Conservation (phyloP, 2,113 vertebrate genomes). For the Pedionomus torquatus region DNA sequence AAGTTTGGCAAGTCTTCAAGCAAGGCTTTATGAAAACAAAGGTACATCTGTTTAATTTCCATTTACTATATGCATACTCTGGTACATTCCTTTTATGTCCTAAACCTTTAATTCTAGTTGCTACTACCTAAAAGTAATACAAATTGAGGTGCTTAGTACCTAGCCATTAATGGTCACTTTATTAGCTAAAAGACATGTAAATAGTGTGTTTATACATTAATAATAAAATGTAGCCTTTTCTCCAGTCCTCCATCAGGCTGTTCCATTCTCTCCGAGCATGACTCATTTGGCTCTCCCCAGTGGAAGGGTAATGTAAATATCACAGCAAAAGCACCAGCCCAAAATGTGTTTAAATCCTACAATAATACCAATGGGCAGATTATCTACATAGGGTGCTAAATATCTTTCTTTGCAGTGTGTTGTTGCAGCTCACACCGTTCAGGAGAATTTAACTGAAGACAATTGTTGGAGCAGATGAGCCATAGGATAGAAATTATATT, state of each 20-base stretch:
- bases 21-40: slow-evolving; percentile 8
- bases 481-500: background rate
- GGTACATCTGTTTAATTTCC: slow-evolving; percentile 4
- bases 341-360: background rate
- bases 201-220: background rate
- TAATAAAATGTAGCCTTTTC: background rate
- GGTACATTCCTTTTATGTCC: background rate
- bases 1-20: slow-evolving; percentile 12
- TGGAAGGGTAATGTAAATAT: background rate
- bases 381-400: background rate
- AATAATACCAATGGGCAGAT: background rate
- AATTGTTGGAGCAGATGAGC: background rate
- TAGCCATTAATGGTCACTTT: background rate
- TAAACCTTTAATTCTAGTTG: background rate
- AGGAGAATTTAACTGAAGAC: background rate
- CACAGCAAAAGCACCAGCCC: background rate
- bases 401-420: background rate
- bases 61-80: background rate
- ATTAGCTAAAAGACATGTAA: background rate
- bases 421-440: background rate
- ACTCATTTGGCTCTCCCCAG: background rate
- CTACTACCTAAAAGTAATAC: background rate
- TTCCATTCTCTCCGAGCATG: background rate
- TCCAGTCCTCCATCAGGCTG: background rate
- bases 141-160: background rate